A percentile compares a stretch with the other conserved stretches of the same genome.
Evolutionary conservation across 2,888 invertebrate genomes (phyloP).

Genomic region (Lithophane socia): DNA sequence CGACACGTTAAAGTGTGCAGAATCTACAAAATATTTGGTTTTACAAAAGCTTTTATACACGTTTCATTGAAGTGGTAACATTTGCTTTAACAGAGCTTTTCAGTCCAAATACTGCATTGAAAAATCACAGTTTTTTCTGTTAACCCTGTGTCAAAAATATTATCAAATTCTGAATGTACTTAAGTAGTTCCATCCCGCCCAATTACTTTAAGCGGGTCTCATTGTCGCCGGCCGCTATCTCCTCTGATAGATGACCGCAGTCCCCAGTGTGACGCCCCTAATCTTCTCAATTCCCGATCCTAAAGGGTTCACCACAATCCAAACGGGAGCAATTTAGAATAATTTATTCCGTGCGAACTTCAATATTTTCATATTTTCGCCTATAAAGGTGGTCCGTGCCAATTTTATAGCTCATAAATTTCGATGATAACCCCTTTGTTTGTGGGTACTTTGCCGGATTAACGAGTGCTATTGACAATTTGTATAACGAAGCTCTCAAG

Average conservation of each 20-base stretch:
- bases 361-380: slow-evolving; percentile 77
- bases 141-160: slow-evolving; percentile 22
- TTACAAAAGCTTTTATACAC: too few relatives aligned
- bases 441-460: slow-evolving; percentile 73
- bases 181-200: slow-evolving; percentile 35
- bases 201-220: slow-evolving; percentile 60
- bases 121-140: not conserved
- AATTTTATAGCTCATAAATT: slow-evolving; percentile 81
- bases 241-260: slow-evolving; percentile 71
- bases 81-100: slow-evolving; percentile 1
- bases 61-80: not conserved
- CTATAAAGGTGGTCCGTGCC: slow-evolving; percentile 72
- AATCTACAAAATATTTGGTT: not conserved
- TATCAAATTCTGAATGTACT: slow-evolving; percentile 29
- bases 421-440: slow-evolving; percentile 77
- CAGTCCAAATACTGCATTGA: not conserved
- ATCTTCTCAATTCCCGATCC: slow-evolving; percentile 72
- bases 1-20: not conserved
- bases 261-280: slow-evolving; percentile 69
- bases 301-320: slow-evolving; percentile 78
- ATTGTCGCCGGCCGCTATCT: slow-evolving; percentile 66
- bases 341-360: slow-evolving; percentile 76
- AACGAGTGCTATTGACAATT: slow-evolving; percentile 75
- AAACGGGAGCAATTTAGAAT: slow-evolving; percentile 75
- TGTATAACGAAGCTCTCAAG: slow-evolving; percentile 72